These are phyloP conservation scores for Bergia puertoricense DNA, from an alignment of 92 coral and sea anemone species.

Conservation along the genomic window DNA sequence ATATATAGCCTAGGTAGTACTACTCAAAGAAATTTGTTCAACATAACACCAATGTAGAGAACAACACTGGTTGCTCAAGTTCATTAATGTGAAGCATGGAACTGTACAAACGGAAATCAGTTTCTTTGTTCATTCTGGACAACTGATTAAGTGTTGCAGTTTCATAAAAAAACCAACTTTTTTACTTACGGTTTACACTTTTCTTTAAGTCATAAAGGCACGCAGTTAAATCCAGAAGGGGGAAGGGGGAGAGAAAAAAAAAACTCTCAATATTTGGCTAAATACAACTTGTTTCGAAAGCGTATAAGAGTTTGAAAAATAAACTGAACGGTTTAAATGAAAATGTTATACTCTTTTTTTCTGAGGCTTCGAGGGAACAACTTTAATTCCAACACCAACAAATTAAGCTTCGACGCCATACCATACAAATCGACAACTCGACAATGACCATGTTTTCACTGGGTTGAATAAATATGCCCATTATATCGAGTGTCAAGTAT, in stretches of 20 bases:
- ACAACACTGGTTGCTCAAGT: neutral
- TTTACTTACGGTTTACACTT: neutral
- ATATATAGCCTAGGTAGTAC: neutral
- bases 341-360: neutral
- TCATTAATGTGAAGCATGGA: neutral
- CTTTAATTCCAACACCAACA: neutral
- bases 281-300: neutral
- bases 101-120: neutral
- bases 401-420: conserved; percentile 12
- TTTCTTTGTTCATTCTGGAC: neutral
- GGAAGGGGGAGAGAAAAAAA: too few species aligned
- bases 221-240: neutral
- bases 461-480: conserved; percentile 5
- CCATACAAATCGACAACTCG: conserved; percentile 9
- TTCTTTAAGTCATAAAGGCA: neutral
- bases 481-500: neutral
- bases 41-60: too few species aligned
- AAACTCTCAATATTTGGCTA: neutral
- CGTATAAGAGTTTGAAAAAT: neutral
- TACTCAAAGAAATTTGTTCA: neutral
- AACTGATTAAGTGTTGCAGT: neutral
- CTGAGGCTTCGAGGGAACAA: neutral
- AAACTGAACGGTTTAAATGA: neutral
- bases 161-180: neutral
- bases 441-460: conserved; percentile 12